Evolutionary conservation across 2,113 vertebrate genomes (phyloP).

Genomic region (Elephantulus edwardii): DNA sequence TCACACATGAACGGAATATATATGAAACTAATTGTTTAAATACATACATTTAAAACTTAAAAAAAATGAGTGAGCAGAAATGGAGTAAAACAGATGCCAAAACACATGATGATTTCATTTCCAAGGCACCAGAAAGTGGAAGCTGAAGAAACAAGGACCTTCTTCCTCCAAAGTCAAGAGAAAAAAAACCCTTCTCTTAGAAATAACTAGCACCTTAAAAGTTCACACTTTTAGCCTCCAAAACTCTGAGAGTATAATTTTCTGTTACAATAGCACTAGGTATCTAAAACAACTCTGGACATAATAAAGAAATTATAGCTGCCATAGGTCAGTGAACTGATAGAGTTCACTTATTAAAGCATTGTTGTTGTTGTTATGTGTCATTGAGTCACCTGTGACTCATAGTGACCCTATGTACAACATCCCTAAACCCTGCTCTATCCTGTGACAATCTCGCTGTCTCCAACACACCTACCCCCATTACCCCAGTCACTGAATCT

Average conservation of each 20-base stretch:
- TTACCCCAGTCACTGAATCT: too few species aligned
- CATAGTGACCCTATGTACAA: too few species aligned
- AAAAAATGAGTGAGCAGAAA: too few species aligned
- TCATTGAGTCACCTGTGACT: too few species aligned
- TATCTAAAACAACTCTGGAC: background rate
- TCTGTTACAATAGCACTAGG: background rate
- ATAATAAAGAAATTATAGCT: constrained; percentile 13
- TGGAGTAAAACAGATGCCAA: background rate
- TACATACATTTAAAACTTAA: too few species aligned
- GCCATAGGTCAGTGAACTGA: background rate
- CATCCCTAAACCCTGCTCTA: too few species aligned
- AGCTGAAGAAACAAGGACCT: background rate
- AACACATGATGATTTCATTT: background rate
- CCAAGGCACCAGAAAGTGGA: background rate
- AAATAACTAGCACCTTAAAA: background rate
- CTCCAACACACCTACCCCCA: too few species aligned
- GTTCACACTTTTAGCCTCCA: background rate
- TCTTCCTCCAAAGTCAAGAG: background rate
- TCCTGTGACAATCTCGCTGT: too few species aligned
- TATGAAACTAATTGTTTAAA: too few species aligned
- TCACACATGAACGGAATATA: too few species aligned
- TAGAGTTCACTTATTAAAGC: constrained; percentile 16
- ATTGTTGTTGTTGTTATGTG: background rate
- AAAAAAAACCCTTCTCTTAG: background rate
- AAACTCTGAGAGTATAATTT: background rate